Conservation (phyloP, 2,888 invertebrate species). For the Scrobipalpa costella region DNA sequence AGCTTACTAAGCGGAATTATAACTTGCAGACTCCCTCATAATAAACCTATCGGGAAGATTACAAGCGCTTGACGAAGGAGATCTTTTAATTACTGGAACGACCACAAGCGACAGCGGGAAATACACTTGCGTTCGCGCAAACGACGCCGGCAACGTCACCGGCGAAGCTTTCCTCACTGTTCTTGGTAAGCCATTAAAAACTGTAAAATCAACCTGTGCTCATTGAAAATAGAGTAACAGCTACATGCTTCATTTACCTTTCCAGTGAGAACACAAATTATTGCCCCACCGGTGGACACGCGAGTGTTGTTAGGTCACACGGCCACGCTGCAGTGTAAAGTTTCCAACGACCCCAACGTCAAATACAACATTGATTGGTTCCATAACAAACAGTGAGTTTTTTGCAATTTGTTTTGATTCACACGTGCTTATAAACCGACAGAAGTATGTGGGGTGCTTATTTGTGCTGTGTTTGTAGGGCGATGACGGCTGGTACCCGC, state of each 20-base stretch:
- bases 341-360: conserved; percentile 94
- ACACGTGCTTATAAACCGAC: conserved; percentile 21
- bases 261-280: conserved; percentile 95
- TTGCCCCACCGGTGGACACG: conserved; percentile 95
- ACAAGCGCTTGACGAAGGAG: conserved; percentile 92
- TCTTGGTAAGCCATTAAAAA: conserved; percentile 80
- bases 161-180: conserved; percentile 92
- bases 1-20: not conserved
- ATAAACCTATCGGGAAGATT: conserved; percentile 85
- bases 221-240: conserved; percentile 8
- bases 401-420: conserved; percentile 25
- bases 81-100: conserved; percentile 93
- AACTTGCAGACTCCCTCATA: conserved; percentile 67
- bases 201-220: not conserved
- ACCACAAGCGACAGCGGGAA: conserved; percentile 91
- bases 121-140: conserved; percentile 93
- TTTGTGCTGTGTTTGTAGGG: conserved; percentile 45
- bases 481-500: conserved; percentile 83
- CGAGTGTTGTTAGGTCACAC: conserved; percentile 95
- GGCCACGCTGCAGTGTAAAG: conserved; percentile 96
- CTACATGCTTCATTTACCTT: conserved; percentile 36
- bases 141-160: conserved; percentile 93
- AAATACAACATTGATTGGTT: conserved; percentile 94
- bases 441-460: conserved; percentile 19
- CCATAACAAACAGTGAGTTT: conserved; percentile 90